Percentiles rank a stretch among this genome's conserved stretches.
Conservation (phyloP, 2,113 vertebrate genomes). For the Tachycineta bicolor region DNA sequence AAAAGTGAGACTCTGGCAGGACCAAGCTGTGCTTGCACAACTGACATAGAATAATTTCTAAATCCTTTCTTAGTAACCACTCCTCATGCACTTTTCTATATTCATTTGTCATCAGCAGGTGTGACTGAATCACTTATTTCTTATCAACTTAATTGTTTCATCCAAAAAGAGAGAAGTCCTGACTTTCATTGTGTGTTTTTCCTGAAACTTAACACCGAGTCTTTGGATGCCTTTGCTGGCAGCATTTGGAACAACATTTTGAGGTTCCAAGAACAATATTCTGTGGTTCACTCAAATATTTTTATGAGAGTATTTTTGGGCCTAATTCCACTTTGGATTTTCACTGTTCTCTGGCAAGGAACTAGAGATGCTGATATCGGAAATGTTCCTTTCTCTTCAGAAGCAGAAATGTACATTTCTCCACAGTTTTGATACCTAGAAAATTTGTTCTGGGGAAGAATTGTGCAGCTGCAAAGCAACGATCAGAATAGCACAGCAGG, state of each 20-base stretch:
- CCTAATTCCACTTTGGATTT: not conserved
- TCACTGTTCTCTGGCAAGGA: not conserved
- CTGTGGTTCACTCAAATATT: not conserved
- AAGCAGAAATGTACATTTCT: not conserved
- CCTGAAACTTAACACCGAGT: not conserved
- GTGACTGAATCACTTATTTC: not conserved
- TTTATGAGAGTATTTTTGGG: not conserved
- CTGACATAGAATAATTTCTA: not conserved
- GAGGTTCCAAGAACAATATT: not conserved
- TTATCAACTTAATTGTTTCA: not conserved
- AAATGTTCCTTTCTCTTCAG: not conserved
- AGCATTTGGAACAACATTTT: not conserved
- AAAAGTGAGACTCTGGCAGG: not conserved
- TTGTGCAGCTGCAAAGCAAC: slow-evolving; percentile 17
- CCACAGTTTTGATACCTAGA: not conserved
- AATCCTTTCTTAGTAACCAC: not conserved
- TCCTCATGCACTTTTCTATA: not conserved
- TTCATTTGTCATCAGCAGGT: not conserved
- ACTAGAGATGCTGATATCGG: not conserved
- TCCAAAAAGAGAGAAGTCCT: not conserved
- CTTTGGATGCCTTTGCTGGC: not conserved
- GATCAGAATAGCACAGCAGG: not conserved
- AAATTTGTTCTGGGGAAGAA: slow-evolving; percentile 9
- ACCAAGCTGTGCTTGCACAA: not conserved
- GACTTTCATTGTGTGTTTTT: not conserved